Percentiles rank a stretch among this genome's conserved stretches.
These are phyloP conservation scores for Drosophila biarmipes DNA, from an alignment of 1,140 invertebrate genomes.

Conservation along the genomic window DNA sequence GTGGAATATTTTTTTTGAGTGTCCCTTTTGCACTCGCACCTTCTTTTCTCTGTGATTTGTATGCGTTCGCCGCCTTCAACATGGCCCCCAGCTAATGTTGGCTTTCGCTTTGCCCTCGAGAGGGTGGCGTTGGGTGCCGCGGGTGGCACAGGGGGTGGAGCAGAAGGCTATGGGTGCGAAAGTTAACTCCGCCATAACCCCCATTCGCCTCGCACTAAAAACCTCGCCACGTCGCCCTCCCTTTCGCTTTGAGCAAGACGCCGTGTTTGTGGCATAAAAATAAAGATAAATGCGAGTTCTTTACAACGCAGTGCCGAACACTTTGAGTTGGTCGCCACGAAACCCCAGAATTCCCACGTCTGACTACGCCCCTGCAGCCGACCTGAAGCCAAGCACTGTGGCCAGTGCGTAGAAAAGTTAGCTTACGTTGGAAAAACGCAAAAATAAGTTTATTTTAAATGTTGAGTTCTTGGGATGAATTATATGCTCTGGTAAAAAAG, in stretches of 20 bases:
- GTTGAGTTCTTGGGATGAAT: neutral
- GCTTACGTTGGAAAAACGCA: slow-evolving; percentile 14
- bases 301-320: slow-evolving; percentile 62
- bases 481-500: neutral
- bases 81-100: slow-evolving; percentile 55
- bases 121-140: neutral
- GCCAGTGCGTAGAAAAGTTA: slow-evolving; percentile 32
- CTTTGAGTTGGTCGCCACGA: slow-evolving; percentile 44
- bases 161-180: slow-evolving; percentile 19
- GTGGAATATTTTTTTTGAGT: neutral
- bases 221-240: slow-evolving; percentile 40
- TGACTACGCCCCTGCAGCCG: neutral
- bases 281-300: slow-evolving; percentile 84
- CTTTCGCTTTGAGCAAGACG: slow-evolving; percentile 39
- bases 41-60: slow-evolving; percentile 64
- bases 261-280: slow-evolving; percentile 82
- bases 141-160: neutral
- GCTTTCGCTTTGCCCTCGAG: slow-evolving; percentile 41
- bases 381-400: slow-evolving; percentile 21
- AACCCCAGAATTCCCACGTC: slow-evolving; percentile 1
- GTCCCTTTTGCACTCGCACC: slow-evolving; percentile 26
- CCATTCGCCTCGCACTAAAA: slow-evolving; percentile 61
- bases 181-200: slow-evolving; percentile 46
- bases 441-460: slow-evolving; percentile 26
- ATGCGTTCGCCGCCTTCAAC: slow-evolving; percentile 66